phyloP scores from a whole-genome alignment of 2,113 vertebrate genomes.

The Orientallactaga bullata region DNA sequence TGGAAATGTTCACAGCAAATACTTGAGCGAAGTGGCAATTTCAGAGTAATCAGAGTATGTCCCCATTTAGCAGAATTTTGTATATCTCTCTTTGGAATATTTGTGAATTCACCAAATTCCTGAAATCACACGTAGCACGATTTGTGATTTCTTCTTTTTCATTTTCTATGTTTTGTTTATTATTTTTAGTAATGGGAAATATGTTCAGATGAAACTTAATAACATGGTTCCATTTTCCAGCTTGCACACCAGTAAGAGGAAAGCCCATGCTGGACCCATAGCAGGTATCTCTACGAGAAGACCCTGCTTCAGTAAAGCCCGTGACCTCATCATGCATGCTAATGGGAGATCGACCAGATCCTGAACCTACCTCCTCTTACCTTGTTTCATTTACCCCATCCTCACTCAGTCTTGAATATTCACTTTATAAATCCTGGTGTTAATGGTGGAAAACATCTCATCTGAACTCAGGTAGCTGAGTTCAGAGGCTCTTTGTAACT shows the following conservation, averaged over 20 bases:
- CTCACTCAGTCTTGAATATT: not conserved
- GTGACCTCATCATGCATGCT: fast-evolving
- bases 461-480: not conserved
- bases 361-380: not conserved
- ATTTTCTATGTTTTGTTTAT: not conserved
- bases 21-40: not conserved
- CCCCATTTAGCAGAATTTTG: not conserved
- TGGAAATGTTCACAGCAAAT: not conserved
- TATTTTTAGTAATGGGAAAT: not conserved
- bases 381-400: not conserved
- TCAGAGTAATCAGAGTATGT: not conserved
- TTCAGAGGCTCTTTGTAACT: not conserved
- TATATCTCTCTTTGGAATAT: not conserved
- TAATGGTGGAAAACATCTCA: not conserved
- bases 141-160: slow-evolving; percentile 20
- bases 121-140: not conserved
- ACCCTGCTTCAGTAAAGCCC: fast-evolving
- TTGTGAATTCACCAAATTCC: not conserved
- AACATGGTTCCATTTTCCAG: slow-evolving; percentile 5
- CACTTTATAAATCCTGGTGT: not conserved
- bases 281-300: not conserved
- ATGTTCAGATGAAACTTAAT: not conserved
- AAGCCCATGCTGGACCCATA: not conserved
- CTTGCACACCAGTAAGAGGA: not conserved
- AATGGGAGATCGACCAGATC: not conserved